Base-by-base conservation (phyloP, 2,888 invertebrate genomes). In the Phaonia tiefii region DNA sequence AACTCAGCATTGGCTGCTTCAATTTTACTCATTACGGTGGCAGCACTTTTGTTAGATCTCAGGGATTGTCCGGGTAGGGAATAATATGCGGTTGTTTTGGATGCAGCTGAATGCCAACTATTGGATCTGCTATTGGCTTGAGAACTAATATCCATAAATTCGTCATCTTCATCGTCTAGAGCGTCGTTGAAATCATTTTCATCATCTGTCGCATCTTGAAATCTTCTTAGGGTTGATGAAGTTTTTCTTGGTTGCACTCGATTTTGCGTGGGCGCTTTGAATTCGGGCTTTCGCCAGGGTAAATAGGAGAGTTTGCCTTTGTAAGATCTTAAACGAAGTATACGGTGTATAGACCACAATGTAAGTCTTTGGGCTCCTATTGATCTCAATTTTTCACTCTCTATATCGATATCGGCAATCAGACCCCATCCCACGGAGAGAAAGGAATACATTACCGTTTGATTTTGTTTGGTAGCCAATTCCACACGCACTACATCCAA, bases 371-470 rank as follows among this genome's bases (percentile, higher is more conserved):
- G 96, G 22, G 96, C 95, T 2, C 99, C 99, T 82, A 99, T 93
- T 0, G 95, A 94, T 72, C 99, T 93, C 83, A 98, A 92, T 79
- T 96, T 93, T 91, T 99, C 99, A 90, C 99, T 99, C 91, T 99
- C 99, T 84, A 98, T 98, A 91, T 99, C 98, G 85, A 99, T 97
- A 90, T 99, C 99, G 0, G 99, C 96, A 80, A 99, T 92, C 8
- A 99, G 91, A 10, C 99, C 99, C 98, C 99, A 99, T 63, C 98
- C 98, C 72, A 99, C 93, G 1, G 98, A 98, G 69, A 99, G 92
- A 90, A 99, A 99, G 25, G 98, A 98, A 90, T 95, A 98, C 91
- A 97, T 92, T 84, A 94, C 95, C 15, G 42, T 83, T 49, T 84
- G 82, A 1, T 85, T 84, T 8, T 73, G 76, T 4, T 85, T 71